phyloP scores from a whole-genome alignment of 2,888 invertebrate genomes.

The Papilio protenor region DNA sequence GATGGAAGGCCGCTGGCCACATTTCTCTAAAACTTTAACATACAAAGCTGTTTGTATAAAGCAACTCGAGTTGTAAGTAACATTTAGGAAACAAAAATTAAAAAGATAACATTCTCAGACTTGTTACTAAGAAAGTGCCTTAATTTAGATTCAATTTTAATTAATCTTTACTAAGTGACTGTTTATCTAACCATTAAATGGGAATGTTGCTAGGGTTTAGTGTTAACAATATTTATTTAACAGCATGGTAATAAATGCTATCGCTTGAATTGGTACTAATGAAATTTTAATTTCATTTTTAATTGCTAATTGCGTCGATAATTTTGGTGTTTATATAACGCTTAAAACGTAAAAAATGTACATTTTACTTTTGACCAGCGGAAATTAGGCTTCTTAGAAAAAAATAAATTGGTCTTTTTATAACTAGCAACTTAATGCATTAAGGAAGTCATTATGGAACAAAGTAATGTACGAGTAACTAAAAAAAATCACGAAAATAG shows the following conservation, averaged over 20 bases:
- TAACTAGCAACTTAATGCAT: background rate
- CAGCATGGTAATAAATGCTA: background rate
- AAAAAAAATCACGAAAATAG: background rate
- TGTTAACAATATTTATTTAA: background rate
- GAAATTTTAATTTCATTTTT: background rate
- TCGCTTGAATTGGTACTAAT: background rate
- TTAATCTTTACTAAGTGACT: background rate
- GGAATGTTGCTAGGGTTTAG: background rate
- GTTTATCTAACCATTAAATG: background rate
- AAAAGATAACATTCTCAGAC: background rate
- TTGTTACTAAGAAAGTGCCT: background rate
- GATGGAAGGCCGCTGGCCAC: slow-evolving; percentile 24
- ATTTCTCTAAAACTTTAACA: slow-evolving; percentile 31
- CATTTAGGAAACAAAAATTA: background rate
- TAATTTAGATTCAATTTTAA: background rate
- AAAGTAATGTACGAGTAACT: background rate
- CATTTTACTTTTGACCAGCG: background rate
- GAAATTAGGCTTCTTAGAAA: background rate
- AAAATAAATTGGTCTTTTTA: background rate
- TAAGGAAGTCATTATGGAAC: background rate
- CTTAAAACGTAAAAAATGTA: background rate
- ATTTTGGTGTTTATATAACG: background rate
- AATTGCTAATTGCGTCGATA: background rate
- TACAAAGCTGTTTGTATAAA: slow-evolving; percentile 12
- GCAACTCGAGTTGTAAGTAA: background rate